Conservation (phyloP, 23 tunicate genomes). For the Diplosoma virens region DNA sequence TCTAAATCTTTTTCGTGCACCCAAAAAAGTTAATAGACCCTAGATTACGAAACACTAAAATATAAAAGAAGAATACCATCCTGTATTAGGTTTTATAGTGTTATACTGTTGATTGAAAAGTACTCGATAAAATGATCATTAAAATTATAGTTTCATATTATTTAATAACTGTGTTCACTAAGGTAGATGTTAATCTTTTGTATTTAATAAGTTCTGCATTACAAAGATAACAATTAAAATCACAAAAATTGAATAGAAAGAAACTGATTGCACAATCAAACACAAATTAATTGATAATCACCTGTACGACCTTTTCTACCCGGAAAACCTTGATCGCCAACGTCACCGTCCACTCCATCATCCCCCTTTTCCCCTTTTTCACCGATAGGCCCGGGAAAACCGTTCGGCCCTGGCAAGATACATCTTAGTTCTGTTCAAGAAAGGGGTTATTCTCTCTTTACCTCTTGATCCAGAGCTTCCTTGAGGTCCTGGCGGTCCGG, state of each 20-base stretch:
- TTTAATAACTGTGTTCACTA: no score
- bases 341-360: constrained; percentile 18
- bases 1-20: no score
- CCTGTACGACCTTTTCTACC: constrained; percentile 26
- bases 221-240: no score
- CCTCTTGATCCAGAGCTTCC: neutral
- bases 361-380: constrained; percentile 22
- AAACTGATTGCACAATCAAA: neutral
- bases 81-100: no score
- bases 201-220: no score
- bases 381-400: constrained; percentile 32
- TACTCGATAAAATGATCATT: no score
- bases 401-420: constrained; percentile 15
- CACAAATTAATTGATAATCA: neutral
- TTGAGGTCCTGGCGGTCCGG: constrained; percentile 7
- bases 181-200: no score
- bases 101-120: no score
- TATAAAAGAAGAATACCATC: no score
- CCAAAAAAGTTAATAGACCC: no score
- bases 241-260: neutral
- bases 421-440: neutral
- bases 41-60: no score
- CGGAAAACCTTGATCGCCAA: constrained; percentile 11
- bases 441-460: neutral
- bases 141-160: no score